These are phyloP conservation scores for Hermaeophaga mercurialis DNA, from an alignment of 2,888 invertebrate genomes.

Conservation along the genomic window DNA sequence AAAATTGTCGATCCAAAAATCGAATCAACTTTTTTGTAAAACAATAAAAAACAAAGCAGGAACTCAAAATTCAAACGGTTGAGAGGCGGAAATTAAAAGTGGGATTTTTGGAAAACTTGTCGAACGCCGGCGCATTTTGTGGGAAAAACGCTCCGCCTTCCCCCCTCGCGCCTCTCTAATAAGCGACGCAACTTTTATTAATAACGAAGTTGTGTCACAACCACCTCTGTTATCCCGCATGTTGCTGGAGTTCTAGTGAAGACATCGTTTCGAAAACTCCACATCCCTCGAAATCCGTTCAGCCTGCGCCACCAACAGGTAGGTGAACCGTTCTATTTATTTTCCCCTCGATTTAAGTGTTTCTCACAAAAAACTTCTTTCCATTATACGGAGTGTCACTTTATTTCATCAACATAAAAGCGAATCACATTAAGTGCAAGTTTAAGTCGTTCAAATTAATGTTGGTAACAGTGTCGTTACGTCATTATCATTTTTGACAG, in stretches of 20 bases:
- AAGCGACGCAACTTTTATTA: conserved; percentile 48
- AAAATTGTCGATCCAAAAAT: no score
- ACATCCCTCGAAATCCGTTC: conserved; percentile 15
- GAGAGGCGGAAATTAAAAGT: no score
- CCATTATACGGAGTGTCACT: no score
- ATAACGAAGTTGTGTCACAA: conserved; percentile 46
- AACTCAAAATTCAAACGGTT: no score
- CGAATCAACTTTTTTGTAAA: no score
- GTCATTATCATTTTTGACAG: not conserved
- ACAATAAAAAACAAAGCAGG: no score
- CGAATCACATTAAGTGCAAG: no score
- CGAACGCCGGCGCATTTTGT: conserved; percentile 17
- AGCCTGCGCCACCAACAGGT: conserved; percentile 29
- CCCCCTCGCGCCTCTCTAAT: conserved; percentile 34
- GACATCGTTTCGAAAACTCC: conserved; percentile 21
- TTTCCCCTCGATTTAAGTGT: conserved; percentile 11
- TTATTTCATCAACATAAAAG: no score
- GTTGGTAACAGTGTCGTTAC: not conserved
- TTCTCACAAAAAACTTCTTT: not conserved
- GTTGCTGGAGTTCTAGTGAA: conserved; percentile 23
- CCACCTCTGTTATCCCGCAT: conserved; percentile 32
- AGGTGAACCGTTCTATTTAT: conserved; percentile 26
- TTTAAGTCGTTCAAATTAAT: no score
- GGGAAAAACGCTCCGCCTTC: conserved; percentile 38
- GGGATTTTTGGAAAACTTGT: no score